Percentiles rank a stretch among this genome's conserved stretches.
Evolutionary conservation across 2,113 vertebrate species (phyloP).

Genomic region (Dasyornis broadbenti): DNA sequence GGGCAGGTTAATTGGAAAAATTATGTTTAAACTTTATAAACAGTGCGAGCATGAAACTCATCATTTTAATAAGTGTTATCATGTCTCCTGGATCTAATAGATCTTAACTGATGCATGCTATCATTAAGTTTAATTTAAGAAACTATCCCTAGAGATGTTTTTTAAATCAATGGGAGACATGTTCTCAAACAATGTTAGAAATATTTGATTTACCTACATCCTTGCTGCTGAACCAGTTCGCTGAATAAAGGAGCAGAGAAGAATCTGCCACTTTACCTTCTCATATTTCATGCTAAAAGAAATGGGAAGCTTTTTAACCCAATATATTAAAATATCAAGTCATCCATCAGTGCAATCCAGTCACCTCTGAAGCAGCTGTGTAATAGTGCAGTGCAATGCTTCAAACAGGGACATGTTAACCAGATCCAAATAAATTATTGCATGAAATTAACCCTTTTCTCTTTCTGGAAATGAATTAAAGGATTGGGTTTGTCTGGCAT

Average conservation of each 20-base stretch:
- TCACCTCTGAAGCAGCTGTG: background rate
- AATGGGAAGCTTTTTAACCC: background rate
- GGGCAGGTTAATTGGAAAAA: conserved; percentile 19
- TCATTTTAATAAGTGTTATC: conserved; percentile 52
- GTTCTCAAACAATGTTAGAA: conserved; percentile 42
- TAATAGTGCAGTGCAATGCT: background rate
- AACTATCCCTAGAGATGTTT: conserved; percentile 37
- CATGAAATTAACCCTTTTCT: background rate
- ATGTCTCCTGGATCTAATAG: background rate
- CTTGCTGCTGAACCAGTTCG: background rate
- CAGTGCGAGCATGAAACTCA: background rate
- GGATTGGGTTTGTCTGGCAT: background rate
- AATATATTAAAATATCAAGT: background rate
- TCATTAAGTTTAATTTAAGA: conserved; percentile 66
- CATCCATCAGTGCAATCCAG: background rate
- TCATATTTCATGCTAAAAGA: background rate
- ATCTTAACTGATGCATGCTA: conserved; percentile 39
- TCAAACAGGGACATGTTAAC: background rate
- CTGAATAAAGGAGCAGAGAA: conserved; percentile 7
- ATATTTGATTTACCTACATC: conserved; percentile 45
- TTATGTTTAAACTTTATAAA: conserved; percentile 38
- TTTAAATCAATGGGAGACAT: conserved; percentile 47
- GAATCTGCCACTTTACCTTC: background rate
- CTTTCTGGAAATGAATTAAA: background rate
- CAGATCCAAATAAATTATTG: background rate